Evolutionary conservation across 2,888 invertebrate genomes (phyloP).

Genomic region (Nysson spinosus): DNA sequence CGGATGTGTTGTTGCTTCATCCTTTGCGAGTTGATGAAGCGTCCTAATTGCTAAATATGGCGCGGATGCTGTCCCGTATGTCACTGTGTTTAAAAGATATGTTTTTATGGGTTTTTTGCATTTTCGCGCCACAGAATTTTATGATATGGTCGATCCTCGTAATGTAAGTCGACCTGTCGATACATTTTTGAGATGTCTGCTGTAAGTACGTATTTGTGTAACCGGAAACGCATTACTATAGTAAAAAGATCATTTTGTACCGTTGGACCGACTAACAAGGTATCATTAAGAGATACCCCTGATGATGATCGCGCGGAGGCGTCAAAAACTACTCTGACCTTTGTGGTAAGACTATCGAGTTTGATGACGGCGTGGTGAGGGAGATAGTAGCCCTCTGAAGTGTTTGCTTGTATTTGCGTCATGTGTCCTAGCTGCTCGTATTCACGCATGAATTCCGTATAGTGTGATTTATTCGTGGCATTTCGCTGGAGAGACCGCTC

Average conservation of each 20-base stretch:
- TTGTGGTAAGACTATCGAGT: background rate
- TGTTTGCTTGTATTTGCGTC: background rate
- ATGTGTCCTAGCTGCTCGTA: conserved; percentile 5
- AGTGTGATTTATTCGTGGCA: too few species aligned
- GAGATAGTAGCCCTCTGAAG: background rate
- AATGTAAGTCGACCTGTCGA: background rate
- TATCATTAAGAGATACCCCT: conserved; percentile 10
- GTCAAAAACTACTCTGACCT: conserved; percentile 10
- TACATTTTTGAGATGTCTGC: conserved; percentile 8
- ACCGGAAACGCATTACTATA: background rate
- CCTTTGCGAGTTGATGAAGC: background rate
- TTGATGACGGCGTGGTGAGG: conserved; percentile 4
- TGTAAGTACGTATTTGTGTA: background rate
- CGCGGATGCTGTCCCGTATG: background rate
- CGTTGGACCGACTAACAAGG: background rate
- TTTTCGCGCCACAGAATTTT: background rate
- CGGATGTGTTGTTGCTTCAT: background rate
- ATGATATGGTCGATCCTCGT: background rate
- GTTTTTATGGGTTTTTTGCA: background rate
- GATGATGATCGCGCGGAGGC: background rate
- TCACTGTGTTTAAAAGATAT: background rate
- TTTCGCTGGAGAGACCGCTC: too few species aligned
- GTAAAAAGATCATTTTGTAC: background rate
- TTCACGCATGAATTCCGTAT: too few species aligned
- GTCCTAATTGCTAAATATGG: background rate